phyloP scores from a whole-genome alignment of 1,140 invertebrate species.

The Eumaeus atala region DNA sequence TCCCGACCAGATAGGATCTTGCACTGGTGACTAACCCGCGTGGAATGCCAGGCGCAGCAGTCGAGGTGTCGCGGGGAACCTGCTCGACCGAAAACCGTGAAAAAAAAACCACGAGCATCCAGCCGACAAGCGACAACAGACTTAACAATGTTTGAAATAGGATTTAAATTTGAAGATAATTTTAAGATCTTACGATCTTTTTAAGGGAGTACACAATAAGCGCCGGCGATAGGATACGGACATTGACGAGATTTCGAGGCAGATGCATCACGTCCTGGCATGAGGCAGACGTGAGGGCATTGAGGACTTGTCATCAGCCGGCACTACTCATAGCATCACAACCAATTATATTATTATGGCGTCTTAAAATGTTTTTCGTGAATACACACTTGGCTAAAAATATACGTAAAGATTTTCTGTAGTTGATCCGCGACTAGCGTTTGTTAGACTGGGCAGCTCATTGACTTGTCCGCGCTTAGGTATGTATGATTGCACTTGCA shows the following conservation, averaged over 20 bases:
- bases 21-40: constrained; percentile 37
- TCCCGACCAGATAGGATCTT: constrained; percentile 45
- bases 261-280: constrained; percentile 16
- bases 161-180: neutral
- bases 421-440: too few species aligned
- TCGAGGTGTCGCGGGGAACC: constrained; percentile 31
- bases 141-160: constrained; percentile 3
- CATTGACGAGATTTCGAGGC: constrained; percentile 24
- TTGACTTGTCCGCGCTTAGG: too few species aligned
- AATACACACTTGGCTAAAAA: too few species aligned
- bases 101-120: constrained; percentile 22
- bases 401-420: too few species aligned
- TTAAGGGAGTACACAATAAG: constrained; percentile 12
- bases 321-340: too few species aligned
- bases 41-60: constrained; percentile 35
- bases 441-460: too few species aligned
- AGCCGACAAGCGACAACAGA: constrained; percentile 16
- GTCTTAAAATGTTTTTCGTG: too few species aligned
- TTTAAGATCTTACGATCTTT: neutral
- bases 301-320: too few species aligned
- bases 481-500: too few species aligned
- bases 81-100: constrained; percentile 27
- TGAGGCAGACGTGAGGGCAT: too few species aligned
- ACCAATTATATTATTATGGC: too few species aligned
- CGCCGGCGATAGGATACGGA: constrained; percentile 34